Percentiles rank a stretch among this genome's conserved stretches.
phyloP scores from a whole-genome alignment of 2,797 vertebrate genomes.

The Rousettus madagascariensis region DNA sequence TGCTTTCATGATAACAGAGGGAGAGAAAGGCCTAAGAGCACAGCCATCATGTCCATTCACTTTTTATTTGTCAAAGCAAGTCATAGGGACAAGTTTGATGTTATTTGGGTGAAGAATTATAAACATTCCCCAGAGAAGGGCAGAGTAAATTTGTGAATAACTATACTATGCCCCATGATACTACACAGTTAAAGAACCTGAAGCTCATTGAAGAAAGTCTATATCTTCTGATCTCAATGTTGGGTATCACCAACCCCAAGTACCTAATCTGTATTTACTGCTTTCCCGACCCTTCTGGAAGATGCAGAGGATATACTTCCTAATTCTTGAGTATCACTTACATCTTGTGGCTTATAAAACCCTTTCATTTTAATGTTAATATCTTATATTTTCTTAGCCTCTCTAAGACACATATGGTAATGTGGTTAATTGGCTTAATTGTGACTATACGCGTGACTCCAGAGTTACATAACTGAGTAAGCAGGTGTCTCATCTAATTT shows the following conservation, averaged over 20 bases:
- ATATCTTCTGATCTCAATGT: background rate
- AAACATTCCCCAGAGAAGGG: background rate
- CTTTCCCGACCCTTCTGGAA: background rate
- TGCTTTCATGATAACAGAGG: background rate
- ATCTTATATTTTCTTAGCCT: background rate
- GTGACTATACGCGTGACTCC: background rate
- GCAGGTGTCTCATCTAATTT: slow-evolving; percentile 64
- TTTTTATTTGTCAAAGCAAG: background rate
- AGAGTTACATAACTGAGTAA: slow-evolving; percentile 50
- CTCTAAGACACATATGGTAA: background rate
- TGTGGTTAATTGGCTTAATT: background rate
- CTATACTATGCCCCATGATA: background rate
- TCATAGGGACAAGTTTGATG: background rate
- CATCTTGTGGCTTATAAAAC: background rate
- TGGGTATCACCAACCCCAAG: background rate
- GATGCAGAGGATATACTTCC: background rate
- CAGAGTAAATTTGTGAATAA: background rate
- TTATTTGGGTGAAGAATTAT: background rate
- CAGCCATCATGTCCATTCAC: background rate
- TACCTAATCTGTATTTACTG: background rate
- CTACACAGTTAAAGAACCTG: background rate
- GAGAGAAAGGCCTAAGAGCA: background rate
- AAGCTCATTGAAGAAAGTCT: background rate
- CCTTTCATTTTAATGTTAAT: background rate
- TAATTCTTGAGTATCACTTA: background rate